Evolutionary conservation across 2,113 vertebrate genomes (phyloP), one percentile per base, ranked within the genome.

Genomic region (Pipra filicauda): DNA sequence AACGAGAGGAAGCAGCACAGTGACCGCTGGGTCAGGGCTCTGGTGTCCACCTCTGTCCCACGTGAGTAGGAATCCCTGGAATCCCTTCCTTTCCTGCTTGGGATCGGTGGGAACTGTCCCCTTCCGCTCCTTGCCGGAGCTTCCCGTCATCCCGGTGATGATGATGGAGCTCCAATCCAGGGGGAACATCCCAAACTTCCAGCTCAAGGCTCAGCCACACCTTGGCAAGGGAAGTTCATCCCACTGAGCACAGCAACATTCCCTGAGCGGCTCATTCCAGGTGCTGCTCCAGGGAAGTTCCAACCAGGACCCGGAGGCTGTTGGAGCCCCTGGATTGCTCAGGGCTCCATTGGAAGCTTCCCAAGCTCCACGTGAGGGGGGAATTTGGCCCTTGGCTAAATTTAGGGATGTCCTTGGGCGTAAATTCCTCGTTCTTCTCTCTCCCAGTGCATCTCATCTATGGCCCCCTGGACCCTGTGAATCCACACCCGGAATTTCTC

Each of bases 391-490:
- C 55, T 44, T 15, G 20, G 35, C 39, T 31, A 8, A 5, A 9
- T 26, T 55, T 15, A 27, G 24, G 76, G 35, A 18, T 14, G 14
- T 9, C 11, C 8, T 61, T 4, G 10, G 41, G 5, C 22, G 7
- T 0, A 15, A 35, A 79, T 28, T 28, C 61, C 61, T 12, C 2
- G 12, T 62, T 79, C n/a, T 88, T 57, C 84, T 90, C 31, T 96
- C 49, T 97, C 97, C 82, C 97, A 99, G 99, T 99, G 97, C 99
- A 99, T 88, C 98, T 99, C 48, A 99, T 99, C 97, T 99, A 99
- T 1, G 99, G 99, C 49, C 99, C 99, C 11, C 35, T 99, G 97
- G 99, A 99, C 96, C 99, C 99, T 0, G 98, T 99, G 77, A 99
- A 99, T 92, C 99, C 99, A 15, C 98, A 99, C 54, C 99, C 99